These are phyloP conservation scores for Bombus superbus DNA, from an alignment of 1,140 invertebrate species.

Conservation along the genomic window DNA sequence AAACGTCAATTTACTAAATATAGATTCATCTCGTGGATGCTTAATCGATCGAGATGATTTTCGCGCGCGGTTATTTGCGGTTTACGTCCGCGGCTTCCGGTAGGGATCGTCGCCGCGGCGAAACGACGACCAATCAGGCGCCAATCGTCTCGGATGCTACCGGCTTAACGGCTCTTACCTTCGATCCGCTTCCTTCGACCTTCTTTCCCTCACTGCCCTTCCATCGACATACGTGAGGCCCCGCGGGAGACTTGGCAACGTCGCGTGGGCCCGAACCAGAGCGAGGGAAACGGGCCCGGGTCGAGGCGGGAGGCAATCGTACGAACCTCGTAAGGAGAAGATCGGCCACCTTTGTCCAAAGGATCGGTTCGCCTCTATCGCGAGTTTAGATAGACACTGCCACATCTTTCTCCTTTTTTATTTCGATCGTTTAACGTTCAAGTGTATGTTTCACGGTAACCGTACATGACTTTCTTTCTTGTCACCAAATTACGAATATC, in stretches of 20 bases:
- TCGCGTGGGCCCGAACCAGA: constrained; percentile 56
- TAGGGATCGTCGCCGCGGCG: constrained; percentile 23
- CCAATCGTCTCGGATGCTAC: constrained; percentile 71
- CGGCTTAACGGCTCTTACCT: constrained; percentile 68
- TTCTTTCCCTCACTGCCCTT: constrained; percentile 60
- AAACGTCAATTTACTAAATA: neutral
- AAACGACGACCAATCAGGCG: constrained; percentile 64
- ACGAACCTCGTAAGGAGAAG: constrained; percentile 38
- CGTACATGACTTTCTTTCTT: too few relatives aligned
- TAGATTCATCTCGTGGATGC: neutral
- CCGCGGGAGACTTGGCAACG: constrained; percentile 66
- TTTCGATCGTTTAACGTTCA: neutral
- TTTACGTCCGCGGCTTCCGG: constrained; percentile 43
- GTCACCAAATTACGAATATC: too few relatives aligned
- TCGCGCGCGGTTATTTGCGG: constrained; percentile 34
- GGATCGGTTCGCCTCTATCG: neutral
- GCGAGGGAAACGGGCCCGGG: constrained; percentile 46
- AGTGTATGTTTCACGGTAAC: neutral
- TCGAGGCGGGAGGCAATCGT: constrained; percentile 47
- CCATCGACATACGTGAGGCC: constrained; percentile 36
- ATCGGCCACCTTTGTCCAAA: constrained; percentile 47
- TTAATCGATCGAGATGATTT: neutral
- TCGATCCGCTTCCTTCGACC: constrained; percentile 57
- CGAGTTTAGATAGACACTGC: neutral
- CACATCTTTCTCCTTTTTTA: neutral